Evolutionary conservation across 1,140 invertebrate species (phyloP).

Genomic region (Lasioglossum baleicum): DNA sequence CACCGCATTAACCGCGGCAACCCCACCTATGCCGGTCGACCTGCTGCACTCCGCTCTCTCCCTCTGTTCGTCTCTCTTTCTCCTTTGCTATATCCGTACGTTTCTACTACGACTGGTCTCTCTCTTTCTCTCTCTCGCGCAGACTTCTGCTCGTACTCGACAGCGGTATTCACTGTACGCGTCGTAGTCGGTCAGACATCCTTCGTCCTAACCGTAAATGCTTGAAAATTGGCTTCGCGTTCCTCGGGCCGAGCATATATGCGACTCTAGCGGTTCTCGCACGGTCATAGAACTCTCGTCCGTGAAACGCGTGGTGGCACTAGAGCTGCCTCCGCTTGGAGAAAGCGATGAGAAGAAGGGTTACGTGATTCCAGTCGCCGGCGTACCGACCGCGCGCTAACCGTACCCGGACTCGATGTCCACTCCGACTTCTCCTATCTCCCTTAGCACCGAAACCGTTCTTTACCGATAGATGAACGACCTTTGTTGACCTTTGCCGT

Average conservation of each 20-base stretch:
- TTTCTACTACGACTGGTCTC: constrained; percentile 20
- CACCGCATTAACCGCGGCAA: constrained; percentile 43
- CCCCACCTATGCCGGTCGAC: constrained; percentile 39
- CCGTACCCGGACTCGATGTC: neutral
- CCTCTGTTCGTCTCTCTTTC: neutral
- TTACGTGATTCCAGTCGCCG: constrained; percentile 7
- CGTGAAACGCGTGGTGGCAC: constrained; percentile 46
- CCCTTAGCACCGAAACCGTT: neutral
- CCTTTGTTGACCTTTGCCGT: constrained; percentile 56
- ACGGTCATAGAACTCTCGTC: constrained; percentile 60
- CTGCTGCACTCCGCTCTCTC: constrained; percentile 45
- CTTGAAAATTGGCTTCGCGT: constrained; percentile 35
- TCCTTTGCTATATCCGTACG: constrained; percentile 20
- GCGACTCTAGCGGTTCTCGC: constrained; percentile 23
- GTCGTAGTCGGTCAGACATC: constrained; percentile 36
- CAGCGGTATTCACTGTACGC: constrained; percentile 28
- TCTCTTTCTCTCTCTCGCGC: constrained; percentile 12
- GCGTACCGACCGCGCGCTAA: constrained; percentile 8
- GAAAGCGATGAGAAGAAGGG: constrained; percentile 26
- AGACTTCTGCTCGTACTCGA: constrained; percentile 16
- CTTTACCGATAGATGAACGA: constrained; percentile 14
- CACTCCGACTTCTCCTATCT: no score
- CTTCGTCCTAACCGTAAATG: constrained; percentile 48
- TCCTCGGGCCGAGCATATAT: neutral
- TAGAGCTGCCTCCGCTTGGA: constrained; percentile 13